Conservation (phyloP, 2,888 invertebrate genomes). For the Lissocephala sabroskyi region DNA sequence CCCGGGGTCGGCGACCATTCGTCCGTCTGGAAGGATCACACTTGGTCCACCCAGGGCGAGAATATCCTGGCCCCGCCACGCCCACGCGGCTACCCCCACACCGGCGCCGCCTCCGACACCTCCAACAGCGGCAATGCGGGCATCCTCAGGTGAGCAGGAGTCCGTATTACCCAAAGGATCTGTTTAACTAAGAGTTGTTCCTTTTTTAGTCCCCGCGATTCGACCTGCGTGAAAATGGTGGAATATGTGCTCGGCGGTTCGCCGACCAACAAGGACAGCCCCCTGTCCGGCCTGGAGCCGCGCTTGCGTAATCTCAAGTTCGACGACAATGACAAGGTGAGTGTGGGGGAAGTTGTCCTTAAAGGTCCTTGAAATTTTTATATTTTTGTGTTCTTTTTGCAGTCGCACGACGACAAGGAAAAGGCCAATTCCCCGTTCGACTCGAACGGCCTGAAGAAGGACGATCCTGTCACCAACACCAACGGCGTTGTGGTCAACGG, state of each 20-base stretch:
- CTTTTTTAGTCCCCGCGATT: slow-evolving; percentile 84
- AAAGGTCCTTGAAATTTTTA: no score
- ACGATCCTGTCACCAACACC: slow-evolving; percentile 75
- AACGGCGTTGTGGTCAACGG: slow-evolving; percentile 79
- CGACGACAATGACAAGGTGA: slow-evolving; percentile 74
- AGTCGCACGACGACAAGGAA: slow-evolving; percentile 74
- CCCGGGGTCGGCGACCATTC: slow-evolving; percentile 77
- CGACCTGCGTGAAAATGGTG: slow-evolving; percentile 96
- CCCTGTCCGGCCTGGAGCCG: slow-evolving; percentile 76
- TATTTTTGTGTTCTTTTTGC: slow-evolving; percentile 37
- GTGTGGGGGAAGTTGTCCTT: slow-evolving; percentile 1
- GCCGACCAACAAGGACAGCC: slow-evolving; percentile 83
- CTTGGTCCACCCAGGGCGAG: slow-evolving; percentile 92
- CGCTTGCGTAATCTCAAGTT: slow-evolving; percentile 78
- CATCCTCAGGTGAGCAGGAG: slow-evolving; percentile 68
- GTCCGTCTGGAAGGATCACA: slow-evolving; percentile 93
- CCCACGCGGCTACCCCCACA: slow-evolving; percentile 77
- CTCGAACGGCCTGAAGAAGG: slow-evolving; percentile 73
- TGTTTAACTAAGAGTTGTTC: slow-evolving; percentile 12
- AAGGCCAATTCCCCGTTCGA: slow-evolving; percentile 75
- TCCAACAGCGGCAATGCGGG: slow-evolving; percentile 73
- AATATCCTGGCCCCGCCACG: slow-evolving; percentile 86
- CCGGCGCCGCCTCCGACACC: slow-evolving; percentile 74
- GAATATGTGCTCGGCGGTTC: slow-evolving; percentile 97
- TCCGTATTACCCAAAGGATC: no score